Evolutionary conservation across 2,888 invertebrate genomes (phyloP), one percentile per base, ranked within the genome.

Genomic region (Chironomus tentans): DNA sequence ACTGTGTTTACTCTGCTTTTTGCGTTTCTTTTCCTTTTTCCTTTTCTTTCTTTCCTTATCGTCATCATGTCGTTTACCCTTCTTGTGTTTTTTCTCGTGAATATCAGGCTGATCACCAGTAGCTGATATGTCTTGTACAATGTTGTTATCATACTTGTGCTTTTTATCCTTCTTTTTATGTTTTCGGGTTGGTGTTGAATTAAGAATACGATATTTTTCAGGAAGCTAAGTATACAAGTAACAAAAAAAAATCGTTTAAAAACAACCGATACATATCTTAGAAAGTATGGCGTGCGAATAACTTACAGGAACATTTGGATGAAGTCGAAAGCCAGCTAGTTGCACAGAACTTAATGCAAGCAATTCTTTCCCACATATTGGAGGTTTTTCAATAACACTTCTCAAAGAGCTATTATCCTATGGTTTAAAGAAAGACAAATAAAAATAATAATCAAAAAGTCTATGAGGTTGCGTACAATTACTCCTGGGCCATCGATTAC

Each of bases 101-200:
- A 93, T 48, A n/a, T 74, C 74, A 3, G 56, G 56, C 15, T 74
- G 74, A 13, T 74, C 74, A 38, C 46, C 68, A 3, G 74, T 68
- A 4, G 74, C 38, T 10, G 38, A 68, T 2, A 74, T 15, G 68
- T 80, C 79, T 69, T 68, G 76, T 5, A 68, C 22, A 12, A 76
- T 56, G n/a, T 68, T 68, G 38, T 69, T 68, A 21, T 74, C 50
- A 38, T 94, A 94, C 84, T 94, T 94, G 80, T 95, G 95, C 82
- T 95, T 95, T 87, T 96, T 96, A 83, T 97, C 96, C 83, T 96
- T 95, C 82, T 94, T 96, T 85, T 96, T 96, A 82, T 96, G 96
- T 84, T 95, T 93, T 83, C 94, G 94, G 81, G 93, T 93, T 78
- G 96, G 95, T 78, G 93, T 90, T 80, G 95, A 93, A 85, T 92